phyloP scores from a whole-genome alignment of 2,797 vertebrate species.

The Iguana delicatissima region DNA sequence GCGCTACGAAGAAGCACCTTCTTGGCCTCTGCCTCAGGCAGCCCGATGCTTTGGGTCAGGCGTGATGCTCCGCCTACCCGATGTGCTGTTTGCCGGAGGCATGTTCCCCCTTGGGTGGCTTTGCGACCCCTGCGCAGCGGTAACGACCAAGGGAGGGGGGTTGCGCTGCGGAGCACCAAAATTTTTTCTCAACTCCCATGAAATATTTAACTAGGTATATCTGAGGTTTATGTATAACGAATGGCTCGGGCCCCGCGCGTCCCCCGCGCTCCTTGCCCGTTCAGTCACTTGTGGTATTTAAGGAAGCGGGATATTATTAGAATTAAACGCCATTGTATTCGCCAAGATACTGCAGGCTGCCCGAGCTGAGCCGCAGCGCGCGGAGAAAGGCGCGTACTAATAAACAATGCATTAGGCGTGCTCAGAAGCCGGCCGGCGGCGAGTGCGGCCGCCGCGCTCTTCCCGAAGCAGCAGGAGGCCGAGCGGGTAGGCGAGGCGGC shows the following conservation, averaged over 20 bases:
- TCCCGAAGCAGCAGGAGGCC: neutral
- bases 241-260: neutral
- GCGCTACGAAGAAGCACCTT: no score
- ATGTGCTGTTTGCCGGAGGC: neutral
- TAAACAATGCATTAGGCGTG: conserved; percentile 64
- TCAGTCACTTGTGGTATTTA: conserved; percentile 70
- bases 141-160: neutral
- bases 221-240: conserved; percentile 73
- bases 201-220: conserved; percentile 70
- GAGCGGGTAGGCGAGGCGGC: neutral
- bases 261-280: conserved; percentile 43
- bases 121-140: neutral
- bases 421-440: neutral
- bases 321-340: conserved; percentile 73
- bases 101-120: neutral
- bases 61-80: neutral
- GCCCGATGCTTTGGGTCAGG: neutral
- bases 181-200: conserved; percentile 61
- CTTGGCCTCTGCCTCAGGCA: neutral
- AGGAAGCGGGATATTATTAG: conserved; percentile 61
- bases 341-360: conserved; percentile 47
- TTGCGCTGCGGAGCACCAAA: neutral
- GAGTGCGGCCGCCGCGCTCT: neutral
- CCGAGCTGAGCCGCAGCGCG: conserved; percentile 67
- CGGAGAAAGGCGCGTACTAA: conserved; percentile 47